Percentiles rank a stretch among this genome's conserved stretches.
These are phyloP conservation scores for Gobionotothen gibberifrons DNA, from an alignment of 2,797 vertebrate species.

Conservation along the genomic window DNA sequence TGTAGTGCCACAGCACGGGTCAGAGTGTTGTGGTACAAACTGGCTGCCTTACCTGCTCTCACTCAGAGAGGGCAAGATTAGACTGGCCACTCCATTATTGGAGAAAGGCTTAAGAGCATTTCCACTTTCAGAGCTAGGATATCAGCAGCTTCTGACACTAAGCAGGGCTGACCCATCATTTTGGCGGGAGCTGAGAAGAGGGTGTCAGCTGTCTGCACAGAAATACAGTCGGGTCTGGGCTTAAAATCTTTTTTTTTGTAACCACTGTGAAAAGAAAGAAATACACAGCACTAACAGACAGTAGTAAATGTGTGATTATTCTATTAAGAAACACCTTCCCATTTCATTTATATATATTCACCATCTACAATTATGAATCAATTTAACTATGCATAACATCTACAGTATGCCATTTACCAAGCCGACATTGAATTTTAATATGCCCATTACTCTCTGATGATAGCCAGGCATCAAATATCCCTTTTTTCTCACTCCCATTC, in stretches of 20 bases:
- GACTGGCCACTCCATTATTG: constrained; percentile 75
- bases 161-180: constrained; percentile 79
- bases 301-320: constrained; percentile 13
- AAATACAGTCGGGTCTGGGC: constrained; percentile 33
- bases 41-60: constrained; percentile 69
- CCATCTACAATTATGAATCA: constrained; percentile 60
- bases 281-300: neutral
- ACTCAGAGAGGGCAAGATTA: constrained; percentile 73
- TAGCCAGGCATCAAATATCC: constrained; percentile 60
- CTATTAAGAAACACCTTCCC: constrained; percentile 9
- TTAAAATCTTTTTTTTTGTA: neutral
- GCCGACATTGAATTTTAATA: constrained; percentile 74
- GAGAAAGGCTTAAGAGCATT: constrained; percentile 76
- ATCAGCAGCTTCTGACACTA: constrained; percentile 81
- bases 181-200: constrained; percentile 54
- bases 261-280: constrained; percentile 19
- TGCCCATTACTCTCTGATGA: constrained; percentile 73
- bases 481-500: constrained; percentile 53
- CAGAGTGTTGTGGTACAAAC: constrained; percentile 60
- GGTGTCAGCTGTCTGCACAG: constrained; percentile 53
- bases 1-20: constrained; percentile 63
- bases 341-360: constrained; percentile 32
- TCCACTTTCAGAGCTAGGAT: constrained; percentile 75
- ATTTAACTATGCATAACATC: constrained; percentile 66
- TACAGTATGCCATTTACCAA: constrained; percentile 62